phyloP scores from a whole-genome alignment of 2,113 vertebrate genomes.

The Acanthisitta chloris region DNA sequence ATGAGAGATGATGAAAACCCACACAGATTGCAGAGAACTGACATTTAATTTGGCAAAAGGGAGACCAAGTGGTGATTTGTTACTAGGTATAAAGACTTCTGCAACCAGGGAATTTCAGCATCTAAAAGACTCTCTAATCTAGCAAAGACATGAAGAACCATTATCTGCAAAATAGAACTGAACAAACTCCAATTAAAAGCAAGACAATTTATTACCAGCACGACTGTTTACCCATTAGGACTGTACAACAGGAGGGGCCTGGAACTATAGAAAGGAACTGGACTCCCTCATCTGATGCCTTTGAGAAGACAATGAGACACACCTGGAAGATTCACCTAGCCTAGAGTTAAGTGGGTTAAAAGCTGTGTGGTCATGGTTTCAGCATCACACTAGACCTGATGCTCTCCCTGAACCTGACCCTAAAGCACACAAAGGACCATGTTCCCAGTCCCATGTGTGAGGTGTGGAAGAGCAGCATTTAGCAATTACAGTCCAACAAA shows the following conservation, averaged over 20 bases:
- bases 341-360: background rate
- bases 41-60: background rate
- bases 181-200: background rate
- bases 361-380: background rate
- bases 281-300: background rate
- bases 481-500: background rate
- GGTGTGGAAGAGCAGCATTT: background rate
- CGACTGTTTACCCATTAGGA: background rate
- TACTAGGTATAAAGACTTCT: background rate
- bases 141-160: background rate
- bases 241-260: background rate
- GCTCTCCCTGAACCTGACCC: background rate
- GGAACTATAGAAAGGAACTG: background rate
- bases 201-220: background rate
- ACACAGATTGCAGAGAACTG: background rate
- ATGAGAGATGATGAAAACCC: background rate
- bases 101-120: background rate
- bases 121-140: background rate
- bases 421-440: background rate
- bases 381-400: background rate
- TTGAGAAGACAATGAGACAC: background rate
- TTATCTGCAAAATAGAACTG: background rate
- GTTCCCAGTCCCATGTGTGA: background rate
- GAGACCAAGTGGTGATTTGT: background rate
- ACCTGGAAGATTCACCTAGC: background rate